Conservation (phyloP, 92 coral and sea anemone genomes). For the Heteractis magnifica region DNA sequence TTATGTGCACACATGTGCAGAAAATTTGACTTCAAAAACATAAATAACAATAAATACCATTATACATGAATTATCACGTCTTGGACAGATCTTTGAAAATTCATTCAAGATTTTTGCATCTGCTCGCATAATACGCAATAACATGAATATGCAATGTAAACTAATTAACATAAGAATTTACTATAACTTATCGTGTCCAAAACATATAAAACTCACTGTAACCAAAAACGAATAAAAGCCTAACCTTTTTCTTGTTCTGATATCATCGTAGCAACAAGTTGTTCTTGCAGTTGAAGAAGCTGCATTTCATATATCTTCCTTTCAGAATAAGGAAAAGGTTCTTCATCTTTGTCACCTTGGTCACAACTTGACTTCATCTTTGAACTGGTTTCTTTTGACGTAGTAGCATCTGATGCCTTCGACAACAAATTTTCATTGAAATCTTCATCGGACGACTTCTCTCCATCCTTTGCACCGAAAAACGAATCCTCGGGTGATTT, state of each 20-base stretch:
- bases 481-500: neutral
- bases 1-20: too few relatives aligned
- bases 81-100: neutral
- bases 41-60: neutral
- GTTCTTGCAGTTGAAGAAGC: constrained; percentile 90
- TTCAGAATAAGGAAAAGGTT: constrained; percentile 59
- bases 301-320: constrained; percentile 87
- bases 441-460: neutral
- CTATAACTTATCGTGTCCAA: too few relatives aligned
- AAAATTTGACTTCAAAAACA: neutral
- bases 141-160: neutral
- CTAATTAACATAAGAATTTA: too few relatives aligned
- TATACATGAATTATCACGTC: neutral
- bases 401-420: neutral
- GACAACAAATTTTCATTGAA: neutral
- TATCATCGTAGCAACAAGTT: constrained; percentile 94
- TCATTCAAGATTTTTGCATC: neutral
- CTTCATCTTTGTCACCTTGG: neutral
- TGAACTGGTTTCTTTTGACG: neutral
- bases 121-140: neutral
- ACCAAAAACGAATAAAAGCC: neutral
- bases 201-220: too few relatives aligned
- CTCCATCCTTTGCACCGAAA: neutral
- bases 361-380: neutral
- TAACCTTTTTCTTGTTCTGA: constrained; percentile 83